Base-by-base conservation (phyloP, 1,140 invertebrate genomes). In the Eumaeus atala region DNA sequence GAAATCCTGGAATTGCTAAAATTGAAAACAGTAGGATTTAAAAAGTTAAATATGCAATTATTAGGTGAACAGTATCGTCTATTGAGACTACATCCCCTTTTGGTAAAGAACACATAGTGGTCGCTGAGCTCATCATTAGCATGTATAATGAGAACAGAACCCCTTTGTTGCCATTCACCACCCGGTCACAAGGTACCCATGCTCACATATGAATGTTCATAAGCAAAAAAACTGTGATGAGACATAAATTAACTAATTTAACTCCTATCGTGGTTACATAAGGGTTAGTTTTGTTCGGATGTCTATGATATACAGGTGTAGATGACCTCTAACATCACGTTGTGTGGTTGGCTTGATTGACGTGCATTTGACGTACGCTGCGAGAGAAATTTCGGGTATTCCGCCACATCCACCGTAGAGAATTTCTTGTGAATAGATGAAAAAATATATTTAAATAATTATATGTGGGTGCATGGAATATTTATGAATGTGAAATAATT, bases 81-180 rank as follows among this genome's bases (percentile, higher is more conserved):
- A 28, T 28, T 28, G 21, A 28, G 6, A 28, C n/a, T n/a, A n/a
- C 21, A 6, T 28, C 21, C 21, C 21, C 21, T 6, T 28, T 2
- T 2, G 21, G 21, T 28, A 28, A 28, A 28, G 6, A 28, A 28
- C 21, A 28, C 21, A 28, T 3, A 3, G 21, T 28, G 21, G 21
- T 28, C 2, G 21, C 6, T 28, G 21, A 28, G 21, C 21, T 28
- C 36, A 34, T 50, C 35, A 36, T 50, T 34, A 67, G 64, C 60
- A 80, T 78, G 61, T 59, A 77, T 83, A 83, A 85, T 77, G 76
- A 77, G 70, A 63, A 77, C 72, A 78, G n/a, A 75, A 79, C 69
- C 74, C 79, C 65, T 83, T 84, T 82, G 77, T 82, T 61, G 57
- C 60, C 56, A 80, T 81, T 81, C 74, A 81, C 63, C 74, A 72